Evolutionary conservation across 1,140 invertebrate species (phyloP).

Genomic region (Arion vulgaris): DNA sequence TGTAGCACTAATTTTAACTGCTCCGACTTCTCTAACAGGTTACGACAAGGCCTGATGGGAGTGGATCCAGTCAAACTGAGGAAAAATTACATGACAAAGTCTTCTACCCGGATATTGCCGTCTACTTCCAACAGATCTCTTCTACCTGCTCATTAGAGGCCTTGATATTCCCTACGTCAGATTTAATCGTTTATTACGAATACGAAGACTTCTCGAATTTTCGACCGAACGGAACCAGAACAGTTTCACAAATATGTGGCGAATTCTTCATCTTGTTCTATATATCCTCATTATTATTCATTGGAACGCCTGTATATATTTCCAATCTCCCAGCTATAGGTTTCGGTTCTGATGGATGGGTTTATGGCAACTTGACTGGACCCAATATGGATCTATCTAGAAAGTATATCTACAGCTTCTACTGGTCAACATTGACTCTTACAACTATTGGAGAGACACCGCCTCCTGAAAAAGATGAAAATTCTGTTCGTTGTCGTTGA

Average conservation of each 20-base stretch:
- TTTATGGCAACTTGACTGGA: conserved; percentile 72
- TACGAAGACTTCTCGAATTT: conserved; percentile 88
- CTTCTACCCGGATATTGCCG: conserved; percentile 81
- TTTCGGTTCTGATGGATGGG: conserved; percentile 93
- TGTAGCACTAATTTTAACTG: too few species aligned
- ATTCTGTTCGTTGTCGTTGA: conserved; percentile 67
- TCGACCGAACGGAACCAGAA: conserved; percentile 94
- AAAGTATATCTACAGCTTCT: conserved; percentile 87
- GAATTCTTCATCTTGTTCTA: conserved; percentile 79
- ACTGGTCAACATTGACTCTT: conserved; percentile 95
- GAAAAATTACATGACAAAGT: conserved; percentile 81
- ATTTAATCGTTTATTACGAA: conserved; percentile 86
- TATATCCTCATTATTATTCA: conserved; percentile 95
- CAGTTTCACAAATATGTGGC: conserved; percentile 86
- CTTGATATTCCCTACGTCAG: conserved; percentile 76
- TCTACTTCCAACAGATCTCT: conserved; percentile 89
- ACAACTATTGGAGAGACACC: conserved; percentile 87
- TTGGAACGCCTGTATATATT: conserved; percentile 97
- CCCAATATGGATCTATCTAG: conserved; percentile 61
- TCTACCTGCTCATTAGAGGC: conserved; percentile 78
- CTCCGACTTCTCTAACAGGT: conserved; percentile 47
- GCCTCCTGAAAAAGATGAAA: conserved; percentile 57
- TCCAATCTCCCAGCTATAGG: conserved; percentile 91
- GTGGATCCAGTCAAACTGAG: conserved; percentile 84
- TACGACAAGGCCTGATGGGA: conserved; percentile 91